phyloP scores from a whole-genome alignment of 2,797 vertebrate genomes.

The Neosilurus hyrtlii region DNA sequence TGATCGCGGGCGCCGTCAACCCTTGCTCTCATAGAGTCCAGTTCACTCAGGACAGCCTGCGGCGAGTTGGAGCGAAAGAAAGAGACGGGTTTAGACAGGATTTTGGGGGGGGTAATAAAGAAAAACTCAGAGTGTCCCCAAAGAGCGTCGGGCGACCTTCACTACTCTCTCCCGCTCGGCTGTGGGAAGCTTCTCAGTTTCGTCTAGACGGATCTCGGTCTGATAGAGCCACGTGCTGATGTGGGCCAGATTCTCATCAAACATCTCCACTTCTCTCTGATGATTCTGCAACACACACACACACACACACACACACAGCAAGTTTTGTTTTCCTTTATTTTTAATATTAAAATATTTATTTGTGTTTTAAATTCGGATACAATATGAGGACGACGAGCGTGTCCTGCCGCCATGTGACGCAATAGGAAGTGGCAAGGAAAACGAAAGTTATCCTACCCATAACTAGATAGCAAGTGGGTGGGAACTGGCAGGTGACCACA shows the following conservation, averaged over 20 bases:
- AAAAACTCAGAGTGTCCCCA: background rate
- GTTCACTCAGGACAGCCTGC: constrained; percentile 83
- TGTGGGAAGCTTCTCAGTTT: constrained; percentile 84
- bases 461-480: background rate
- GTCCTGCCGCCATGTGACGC: background rate
- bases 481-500: background rate
- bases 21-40: constrained; percentile 82
- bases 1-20: constrained; percentile 89
- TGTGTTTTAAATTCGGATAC: background rate
- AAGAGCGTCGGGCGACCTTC: constrained; percentile 70
- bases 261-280: constrained; percentile 91
- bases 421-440: background rate
- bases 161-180: constrained; percentile 83
- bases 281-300: constrained; percentile 77
- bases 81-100: background rate
- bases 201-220: constrained; percentile 92
- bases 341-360: background rate
- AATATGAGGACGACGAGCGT: background rate
- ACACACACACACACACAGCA: background rate
- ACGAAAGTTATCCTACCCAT: background rate
- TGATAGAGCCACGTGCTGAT: constrained; percentile 99
- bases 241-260: constrained; percentile 95
- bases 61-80: background rate
- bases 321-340: background rate
- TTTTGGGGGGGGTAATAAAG: too few species aligned